Percentiles rank a stretch among this genome's conserved stretches.
phyloP scores from a whole-genome alignment of 2,888 invertebrate species.

The Plebejus argus region DNA sequence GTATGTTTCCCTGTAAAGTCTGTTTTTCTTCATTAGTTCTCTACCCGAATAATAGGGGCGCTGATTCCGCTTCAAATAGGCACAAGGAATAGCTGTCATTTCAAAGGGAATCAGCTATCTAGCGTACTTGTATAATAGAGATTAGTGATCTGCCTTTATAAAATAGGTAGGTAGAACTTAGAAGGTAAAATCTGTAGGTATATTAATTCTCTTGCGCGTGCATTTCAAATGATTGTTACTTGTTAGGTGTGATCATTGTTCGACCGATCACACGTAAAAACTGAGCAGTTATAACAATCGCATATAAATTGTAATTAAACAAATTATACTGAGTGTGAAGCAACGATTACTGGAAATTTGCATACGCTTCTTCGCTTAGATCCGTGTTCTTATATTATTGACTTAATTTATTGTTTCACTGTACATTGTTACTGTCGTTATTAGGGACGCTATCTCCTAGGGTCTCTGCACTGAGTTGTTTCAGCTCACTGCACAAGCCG shows the following conservation, averaged over 20 bases:
- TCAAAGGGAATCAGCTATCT: too few species aligned
- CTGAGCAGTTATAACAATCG: neutral
- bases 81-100: too few species aligned
- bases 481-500: too few species aligned
- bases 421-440: neutral
- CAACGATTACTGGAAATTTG: constrained; percentile 9
- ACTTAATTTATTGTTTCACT: neutral
- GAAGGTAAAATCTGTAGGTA: neutral
- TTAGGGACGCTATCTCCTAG: neutral
- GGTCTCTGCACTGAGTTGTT: too few species aligned
- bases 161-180: neutral
- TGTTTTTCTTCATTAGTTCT: neutral
- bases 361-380: neutral
- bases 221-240: neutral
- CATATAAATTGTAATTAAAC: constrained; percentile 26
- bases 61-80: too few species aligned
- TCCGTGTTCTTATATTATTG: constrained; percentile 10
- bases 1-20: neutral
- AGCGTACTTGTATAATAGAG: too few species aligned
- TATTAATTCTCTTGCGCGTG: neutral
- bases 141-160: neutral
- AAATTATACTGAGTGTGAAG: constrained; percentile 27
- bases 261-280: neutral
- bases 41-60: too few species aligned
- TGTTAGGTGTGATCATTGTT: neutral